These are phyloP conservation scores for Loxodonta africana DNA, from an alignment of 2,113 vertebrate genomes.

Conservation along the genomic window DNA sequence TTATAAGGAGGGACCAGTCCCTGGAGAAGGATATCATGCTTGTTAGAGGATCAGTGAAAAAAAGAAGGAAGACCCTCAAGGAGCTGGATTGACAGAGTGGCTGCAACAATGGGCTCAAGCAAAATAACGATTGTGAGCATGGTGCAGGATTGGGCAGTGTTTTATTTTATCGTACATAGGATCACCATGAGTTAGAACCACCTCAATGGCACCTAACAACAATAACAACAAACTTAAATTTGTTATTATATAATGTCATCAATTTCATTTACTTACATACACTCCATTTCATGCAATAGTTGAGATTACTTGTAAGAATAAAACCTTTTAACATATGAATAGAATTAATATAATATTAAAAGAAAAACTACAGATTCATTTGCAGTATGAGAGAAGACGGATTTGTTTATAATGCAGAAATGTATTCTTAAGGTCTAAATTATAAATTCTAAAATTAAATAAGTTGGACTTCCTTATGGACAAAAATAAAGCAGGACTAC, in stretches of 20 bases:
- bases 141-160: too few species aligned
- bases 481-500: background rate
- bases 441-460: background rate
- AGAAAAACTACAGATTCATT: background rate
- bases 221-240: background rate
- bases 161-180: too few species aligned
- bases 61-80: too few species aligned
- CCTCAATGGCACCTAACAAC: too few species aligned
- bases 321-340: constrained; percentile 14
- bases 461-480: background rate
- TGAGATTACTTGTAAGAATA: background rate
- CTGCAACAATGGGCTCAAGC: too few species aligned
- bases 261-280: constrained; percentile 16
- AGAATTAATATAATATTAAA: background rate
- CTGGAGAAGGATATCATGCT: too few species aligned
- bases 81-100: too few species aligned
- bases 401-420: background rate
- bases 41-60: too few species aligned
- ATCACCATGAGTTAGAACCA: too few species aligned
- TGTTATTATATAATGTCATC: background rate
- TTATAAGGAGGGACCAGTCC: too few species aligned
- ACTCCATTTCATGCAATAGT: background rate
- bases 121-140: too few species aligned
- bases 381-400: background rate
- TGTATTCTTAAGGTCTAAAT: background rate